phyloP scores from a whole-genome alignment of 2,888 invertebrate genomes.

The Tanytarsus gracilentus region DNA sequence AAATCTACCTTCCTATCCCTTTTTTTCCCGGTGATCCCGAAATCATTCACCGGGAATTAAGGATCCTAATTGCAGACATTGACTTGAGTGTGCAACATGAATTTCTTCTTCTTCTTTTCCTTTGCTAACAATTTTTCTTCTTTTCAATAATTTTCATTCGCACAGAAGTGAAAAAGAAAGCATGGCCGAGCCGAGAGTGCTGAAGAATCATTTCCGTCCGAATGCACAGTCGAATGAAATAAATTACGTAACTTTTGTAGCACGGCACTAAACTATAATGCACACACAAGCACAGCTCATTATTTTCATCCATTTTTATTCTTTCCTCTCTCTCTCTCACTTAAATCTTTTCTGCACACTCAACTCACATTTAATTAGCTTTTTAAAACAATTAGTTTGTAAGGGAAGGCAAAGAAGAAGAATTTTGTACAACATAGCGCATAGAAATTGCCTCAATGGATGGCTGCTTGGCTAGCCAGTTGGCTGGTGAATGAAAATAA shows the following conservation, averaged over 20 bases:
- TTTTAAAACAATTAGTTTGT: slow-evolving; percentile 15
- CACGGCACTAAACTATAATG: neutral
- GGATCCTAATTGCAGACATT: slow-evolving; percentile 10
- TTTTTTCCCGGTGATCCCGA: too few species aligned
- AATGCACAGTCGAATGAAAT: slow-evolving; percentile 9
- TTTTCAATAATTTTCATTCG: neutral
- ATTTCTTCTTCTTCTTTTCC: neutral
- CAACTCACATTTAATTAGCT: slow-evolving; percentile 18
- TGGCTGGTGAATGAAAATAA: neutral
- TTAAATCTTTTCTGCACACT: slow-evolving; percentile 2
- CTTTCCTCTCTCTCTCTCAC: neutral
- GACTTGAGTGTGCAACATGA: neutral
- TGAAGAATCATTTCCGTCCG: slow-evolving; percentile 1
- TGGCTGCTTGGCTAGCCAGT: neutral
- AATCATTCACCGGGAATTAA: too few species aligned
- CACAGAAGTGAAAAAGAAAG: neutral
- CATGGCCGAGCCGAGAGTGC: neutral
- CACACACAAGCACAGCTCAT: slow-evolving; percentile 7
- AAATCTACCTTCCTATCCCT: too few species aligned
- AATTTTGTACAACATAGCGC: neutral
- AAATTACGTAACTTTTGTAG: slow-evolving; percentile 22
- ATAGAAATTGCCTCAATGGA: neutral
- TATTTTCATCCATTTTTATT: slow-evolving; percentile 9
- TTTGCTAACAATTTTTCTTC: neutral
- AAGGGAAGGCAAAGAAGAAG: neutral